These are phyloP conservation scores for Thamnophis elegans DNA, from an alignment of 2,797 vertebrate genomes.

Conservation along the genomic window DNA sequence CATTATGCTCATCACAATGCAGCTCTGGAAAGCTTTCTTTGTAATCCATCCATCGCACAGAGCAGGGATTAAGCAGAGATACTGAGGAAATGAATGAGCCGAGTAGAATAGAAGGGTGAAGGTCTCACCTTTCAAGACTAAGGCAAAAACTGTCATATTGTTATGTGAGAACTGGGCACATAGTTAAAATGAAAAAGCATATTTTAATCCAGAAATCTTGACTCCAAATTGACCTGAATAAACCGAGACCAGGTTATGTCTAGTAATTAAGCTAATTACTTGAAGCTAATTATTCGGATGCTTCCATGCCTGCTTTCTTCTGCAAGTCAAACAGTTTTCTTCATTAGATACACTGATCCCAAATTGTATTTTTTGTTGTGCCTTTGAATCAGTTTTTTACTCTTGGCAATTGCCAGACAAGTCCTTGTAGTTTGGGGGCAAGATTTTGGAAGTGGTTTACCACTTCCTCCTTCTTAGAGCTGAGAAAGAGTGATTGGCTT, in stretches of 20 bases:
- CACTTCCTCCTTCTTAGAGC: too few relatives aligned
- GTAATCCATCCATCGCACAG: neutral
- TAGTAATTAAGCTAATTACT: neutral
- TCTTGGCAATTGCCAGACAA: neutral
- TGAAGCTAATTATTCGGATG: neutral
- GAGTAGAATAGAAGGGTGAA: neutral
- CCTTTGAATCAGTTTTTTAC: neutral
- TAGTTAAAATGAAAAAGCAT: neutral
- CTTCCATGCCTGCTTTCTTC: neutral
- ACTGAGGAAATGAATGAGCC: neutral
- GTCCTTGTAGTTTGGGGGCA: neutral
- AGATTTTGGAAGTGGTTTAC: neutral
- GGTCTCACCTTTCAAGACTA: neutral
- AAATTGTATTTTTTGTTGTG: neutral
- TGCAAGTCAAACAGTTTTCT: neutral
- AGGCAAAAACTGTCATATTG: neutral
- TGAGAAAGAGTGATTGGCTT: neutral
- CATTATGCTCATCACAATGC: constrained; percentile 12
- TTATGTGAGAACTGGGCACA: neutral
- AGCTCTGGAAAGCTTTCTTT: neutral
- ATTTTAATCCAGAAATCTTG: neutral
- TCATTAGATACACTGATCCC: neutral
- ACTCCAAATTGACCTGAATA: neutral
- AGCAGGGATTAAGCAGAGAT: constrained; percentile 15
- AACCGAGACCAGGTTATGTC: neutral